Base-by-base conservation (phyloP, 2,888 invertebrate genomes). In the Euplexia lucipara region DNA sequence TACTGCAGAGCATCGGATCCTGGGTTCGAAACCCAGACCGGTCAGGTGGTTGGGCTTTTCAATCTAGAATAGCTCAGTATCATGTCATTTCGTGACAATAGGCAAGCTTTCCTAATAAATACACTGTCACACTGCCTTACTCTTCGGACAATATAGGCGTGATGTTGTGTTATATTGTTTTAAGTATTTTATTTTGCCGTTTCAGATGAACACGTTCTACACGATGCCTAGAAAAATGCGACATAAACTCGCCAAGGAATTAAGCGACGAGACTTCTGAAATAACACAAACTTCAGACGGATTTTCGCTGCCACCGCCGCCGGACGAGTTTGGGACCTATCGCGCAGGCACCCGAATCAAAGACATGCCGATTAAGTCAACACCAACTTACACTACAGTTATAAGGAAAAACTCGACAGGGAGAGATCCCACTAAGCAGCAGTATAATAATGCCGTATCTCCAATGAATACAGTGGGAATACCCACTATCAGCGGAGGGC, bases 141-240 rank as follows among this genome's bases (percentile, higher is more conserved):
- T 5, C 26, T 26, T 26, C 5, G 26, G 26, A 2, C 3, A 5
- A 26, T 3, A 5, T 5, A 26, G 26, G 26, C 26, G 26, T 26
- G 26, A 26, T 2, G 26, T 20, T 8, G 14, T 3, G 8, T 12
- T 14, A n/a, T 37, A 32, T 20, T 7, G 7, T n/a, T 41, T 5
- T 22, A 42, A 26, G 12, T 20, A 1, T 35, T 18, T 35, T 0
- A n/a, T 51, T 56, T 39, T 64, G 8, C 12, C 49, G 26, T 92
- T 91, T 63, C 82, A 94, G 95, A 92, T 93, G 90, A 94, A 93
- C 82, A 92, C 95, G 39, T 95, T 95, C 76, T 94, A 94, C 79
- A 95, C 95, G 12, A 95, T 95, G 91, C 95, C 95, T 8, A 89
- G 93, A 78, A 95, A 93, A 84, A 88, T 90, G 83, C 90, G 92